Conservation (phyloP, 2,797 vertebrate species). For the Sitta carolinensis region DNA sequence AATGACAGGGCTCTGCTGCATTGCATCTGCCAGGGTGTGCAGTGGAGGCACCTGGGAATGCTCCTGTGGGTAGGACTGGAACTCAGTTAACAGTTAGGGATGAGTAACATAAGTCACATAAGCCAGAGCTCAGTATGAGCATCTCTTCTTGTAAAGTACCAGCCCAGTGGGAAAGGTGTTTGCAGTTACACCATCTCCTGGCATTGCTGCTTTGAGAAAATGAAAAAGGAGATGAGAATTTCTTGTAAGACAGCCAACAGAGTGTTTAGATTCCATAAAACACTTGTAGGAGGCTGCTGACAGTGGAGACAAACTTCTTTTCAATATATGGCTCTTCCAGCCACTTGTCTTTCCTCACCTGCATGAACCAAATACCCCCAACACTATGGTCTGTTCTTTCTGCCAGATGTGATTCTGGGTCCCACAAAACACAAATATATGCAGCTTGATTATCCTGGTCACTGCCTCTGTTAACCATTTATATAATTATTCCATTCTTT, state of each 20-base stretch:
- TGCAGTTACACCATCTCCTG: neutral
- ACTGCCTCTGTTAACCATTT: neutral
- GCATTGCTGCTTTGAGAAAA: neutral
- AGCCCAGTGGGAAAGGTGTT: neutral
- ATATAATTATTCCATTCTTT: neutral
- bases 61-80: neutral
- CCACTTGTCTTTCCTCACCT: neutral
- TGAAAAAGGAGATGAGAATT: neutral
- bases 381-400: neutral
- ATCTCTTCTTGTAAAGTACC: neutral
- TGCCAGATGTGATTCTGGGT: neutral
- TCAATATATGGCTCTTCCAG: neutral
- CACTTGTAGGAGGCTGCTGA: neutral
- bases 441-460: neutral
- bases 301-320: neutral
- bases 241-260: neutral
- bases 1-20: accelerated
- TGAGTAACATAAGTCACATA: neutral
- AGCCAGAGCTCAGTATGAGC: neutral
- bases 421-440: neutral
- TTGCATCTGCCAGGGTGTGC: neutral
- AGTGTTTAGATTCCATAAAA: neutral
- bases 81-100: neutral
- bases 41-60: neutral
- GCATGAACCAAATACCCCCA: neutral